Conservation (phyloP, 2,888 invertebrate genomes). For the Lagria hirta region DNA sequence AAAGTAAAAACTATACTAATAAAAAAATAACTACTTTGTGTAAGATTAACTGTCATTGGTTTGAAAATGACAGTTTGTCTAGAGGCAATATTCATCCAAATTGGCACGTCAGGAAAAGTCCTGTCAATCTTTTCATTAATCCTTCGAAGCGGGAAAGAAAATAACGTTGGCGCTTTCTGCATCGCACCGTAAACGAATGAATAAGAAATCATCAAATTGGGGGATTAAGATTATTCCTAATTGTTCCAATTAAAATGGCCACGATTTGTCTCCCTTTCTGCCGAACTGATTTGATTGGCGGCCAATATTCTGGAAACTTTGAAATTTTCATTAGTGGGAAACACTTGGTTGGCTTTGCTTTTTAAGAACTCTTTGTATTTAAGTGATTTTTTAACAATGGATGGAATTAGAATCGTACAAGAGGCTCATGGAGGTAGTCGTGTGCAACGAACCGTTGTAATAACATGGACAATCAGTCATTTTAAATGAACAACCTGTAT, state of each 20-base stretch:
- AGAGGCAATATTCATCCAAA: too few species aligned
- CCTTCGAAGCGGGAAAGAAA: too few species aligned
- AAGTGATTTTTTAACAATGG: conserved; percentile 20
- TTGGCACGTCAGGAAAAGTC: too few species aligned
- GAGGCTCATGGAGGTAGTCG: conserved; percentile 26
- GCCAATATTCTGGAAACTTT: conserved; percentile 2
- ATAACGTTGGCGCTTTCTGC: too few species aligned
- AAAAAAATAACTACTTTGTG: too few species aligned
- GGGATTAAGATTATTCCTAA: too few species aligned
- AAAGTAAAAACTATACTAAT: too few species aligned
- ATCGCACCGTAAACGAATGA: too few species aligned
- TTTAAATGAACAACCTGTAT: conserved; percentile 31
- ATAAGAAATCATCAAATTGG: too few species aligned
- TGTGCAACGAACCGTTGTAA: conserved; percentile 28
- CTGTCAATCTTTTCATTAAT: too few species aligned
- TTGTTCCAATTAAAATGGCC: conserved; percentile 11
- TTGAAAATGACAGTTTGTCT: too few species aligned
- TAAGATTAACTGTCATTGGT: too few species aligned
- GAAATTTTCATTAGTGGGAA: conserved; percentile 2
- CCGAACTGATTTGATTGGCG: conserved; percentile 6
- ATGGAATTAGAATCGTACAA: conserved; percentile 18
- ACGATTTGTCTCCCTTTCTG: conserved; percentile 1
- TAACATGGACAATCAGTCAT: conserved; percentile 33
- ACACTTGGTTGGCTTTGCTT: conserved; percentile 9
- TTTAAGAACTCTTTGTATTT: conserved; percentile 9